These are phyloP conservation scores for Apostichopus parvimensis DNA, from an alignment of 35 echinoderm and acorn worm genomes.

Conservation along the genomic window DNA sequence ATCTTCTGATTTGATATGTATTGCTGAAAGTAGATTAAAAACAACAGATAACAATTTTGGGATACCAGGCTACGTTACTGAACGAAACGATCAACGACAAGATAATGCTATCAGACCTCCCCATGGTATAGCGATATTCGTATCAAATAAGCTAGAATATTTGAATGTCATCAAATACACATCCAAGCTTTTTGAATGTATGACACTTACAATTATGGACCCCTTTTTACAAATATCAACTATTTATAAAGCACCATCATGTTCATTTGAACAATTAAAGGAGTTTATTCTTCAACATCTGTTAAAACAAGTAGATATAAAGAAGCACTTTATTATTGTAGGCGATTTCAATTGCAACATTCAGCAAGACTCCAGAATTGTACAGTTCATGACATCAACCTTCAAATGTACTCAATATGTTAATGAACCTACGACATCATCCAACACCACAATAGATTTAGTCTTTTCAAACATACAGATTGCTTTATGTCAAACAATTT, in stretches of 20 bases:
- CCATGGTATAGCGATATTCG: too few species aligned
- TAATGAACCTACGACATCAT: background rate
- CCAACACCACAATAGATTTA: background rate
- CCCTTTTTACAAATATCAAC: background rate
- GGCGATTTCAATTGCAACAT: conserved; percentile 16
- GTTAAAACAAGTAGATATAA: background rate
- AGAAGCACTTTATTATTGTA: background rate
- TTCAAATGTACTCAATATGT: background rate
- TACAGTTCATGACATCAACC: background rate
- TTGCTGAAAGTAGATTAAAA: too few species aligned
- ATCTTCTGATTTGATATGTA: too few species aligned
- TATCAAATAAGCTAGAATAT: too few species aligned
- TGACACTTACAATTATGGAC: background rate
- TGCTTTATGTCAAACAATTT: background rate
- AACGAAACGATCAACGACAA: too few species aligned
- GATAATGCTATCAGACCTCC: too few species aligned
- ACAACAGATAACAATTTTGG: too few species aligned
- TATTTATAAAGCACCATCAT: background rate
- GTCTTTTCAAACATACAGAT: background rate
- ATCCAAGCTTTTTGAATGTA: background rate
- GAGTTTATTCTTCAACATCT: background rate
- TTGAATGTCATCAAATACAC: too few species aligned
- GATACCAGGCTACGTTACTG: too few species aligned
- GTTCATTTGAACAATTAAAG: background rate
- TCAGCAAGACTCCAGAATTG: background rate